Evolutionary conservation across 2,888 invertebrate species (phyloP), one percentile per base, ranked within the genome.

Genomic region (Drosophila helvetica): DNA sequence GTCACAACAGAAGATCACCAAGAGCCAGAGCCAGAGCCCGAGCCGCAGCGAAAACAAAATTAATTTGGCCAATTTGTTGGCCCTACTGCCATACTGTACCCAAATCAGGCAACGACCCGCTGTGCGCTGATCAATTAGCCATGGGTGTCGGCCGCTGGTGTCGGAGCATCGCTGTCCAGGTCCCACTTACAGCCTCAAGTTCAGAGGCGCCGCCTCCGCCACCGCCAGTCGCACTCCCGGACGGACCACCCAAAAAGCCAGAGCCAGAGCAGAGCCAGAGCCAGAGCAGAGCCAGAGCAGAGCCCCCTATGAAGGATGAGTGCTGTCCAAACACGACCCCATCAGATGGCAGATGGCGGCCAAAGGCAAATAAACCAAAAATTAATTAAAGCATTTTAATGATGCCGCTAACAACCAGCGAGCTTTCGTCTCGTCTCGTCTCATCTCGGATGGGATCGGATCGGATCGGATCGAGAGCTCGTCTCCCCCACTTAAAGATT

Each of bases 61-160:
- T 86, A 88, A 88, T 89, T 89, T 85, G 83, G 73, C 87, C 89
- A 88, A 84, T 84, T 84, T 85, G 83, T 75, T 73, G 82, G 10
- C 33, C 12, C 38, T 19, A 27, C 22, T 25, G 62, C 78, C 50
- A 30, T 51, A 61, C 59, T 45, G 77, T 85, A 85, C 86, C 88
- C 84, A 89, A 89, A 89, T 89, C 88, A 87, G 73, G 67, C 74
- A 45, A 65, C 71, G 38, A 71, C 70, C 89, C 73, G 82, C 87
- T 84, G 86, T 67, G 88, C 80, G 74, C 68, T 78, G 86, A 86
- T 86, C 89, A 89, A 86, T 86, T 86, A 89, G 88, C 78, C 83
- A 88, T 79, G 86, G 77, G 71, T 77, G 80, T 82, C 75, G 60
- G 70, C 52, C 52, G 54, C 51, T 53, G 45, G 53, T 67, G 67